Base-by-base conservation (phyloP, 2,888 invertebrate species). In the Nomada fabriciana region DNA sequence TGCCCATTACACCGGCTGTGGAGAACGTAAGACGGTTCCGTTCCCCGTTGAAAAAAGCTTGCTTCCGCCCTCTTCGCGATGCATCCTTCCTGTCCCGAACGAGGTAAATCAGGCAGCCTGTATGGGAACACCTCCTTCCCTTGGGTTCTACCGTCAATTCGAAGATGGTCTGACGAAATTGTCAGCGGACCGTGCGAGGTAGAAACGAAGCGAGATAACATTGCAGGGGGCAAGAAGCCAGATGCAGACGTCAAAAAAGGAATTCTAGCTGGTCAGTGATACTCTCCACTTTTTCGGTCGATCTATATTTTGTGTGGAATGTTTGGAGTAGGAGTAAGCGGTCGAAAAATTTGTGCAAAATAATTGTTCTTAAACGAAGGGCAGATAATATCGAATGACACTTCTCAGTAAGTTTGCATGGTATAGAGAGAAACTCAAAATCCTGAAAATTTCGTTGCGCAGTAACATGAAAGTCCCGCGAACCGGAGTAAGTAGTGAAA, bases 1-100 rank as follows among this genome's bases (percentile, higher is more conserved):
- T 91, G 90, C 89, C 88, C 86, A 88, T 90, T 91, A 89, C 89
- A 88, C 81, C 65, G 80, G 78, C 67, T 64, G 74, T 72, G 76
- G 65, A 59, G 79, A 72, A 84, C 76, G 82, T 84, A 89, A 89
- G 89, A 84, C 86, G 73, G 83, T 83, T 20, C 20, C 23, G 60
- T 69, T 68, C 70, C 60, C 72, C 76, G 76, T 15, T 63, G 69
- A 71, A 82, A 77, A 69, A 80, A 74, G 64, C 59, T 78, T 18
- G 69, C 70, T 84, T 83, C 86, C 80, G 78, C 61, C 36, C 80
- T 53, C 25, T 64, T 36, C 72, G 18, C 61, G 65, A 68, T 50
- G 25, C 60, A 60, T 75, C 71, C 70, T 64, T 67, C 76, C 67
- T 60, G 68, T 63, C 69, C 76, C 67, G 57, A 55, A 47, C 50